Percentiles rank a stretch among this genome's conserved stretches.
Evolutionary conservation across 2,113 vertebrate genomes (phyloP).

Genomic region (Ascaphus truei): DNA sequence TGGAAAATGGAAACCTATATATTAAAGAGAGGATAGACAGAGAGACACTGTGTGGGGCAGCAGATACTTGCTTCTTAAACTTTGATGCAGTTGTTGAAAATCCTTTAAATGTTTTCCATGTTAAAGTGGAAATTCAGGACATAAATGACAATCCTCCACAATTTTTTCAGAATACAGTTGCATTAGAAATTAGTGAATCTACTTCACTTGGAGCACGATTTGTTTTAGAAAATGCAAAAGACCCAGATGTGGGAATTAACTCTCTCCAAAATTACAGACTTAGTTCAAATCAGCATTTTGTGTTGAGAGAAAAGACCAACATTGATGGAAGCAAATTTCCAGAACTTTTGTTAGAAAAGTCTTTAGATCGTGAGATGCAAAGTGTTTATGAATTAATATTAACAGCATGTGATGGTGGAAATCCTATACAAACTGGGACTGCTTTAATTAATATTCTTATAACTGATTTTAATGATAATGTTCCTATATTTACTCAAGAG

Average conservation of each 20-base stretch:
- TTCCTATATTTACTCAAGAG: slow-evolving; percentile 45
- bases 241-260: slow-evolving; percentile 60
- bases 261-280: slow-evolving; percentile 62
- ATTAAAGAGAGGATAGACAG: slow-evolving; percentile 47
- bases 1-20: slow-evolving; percentile 43
- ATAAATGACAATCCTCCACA: slow-evolving; percentile 65
- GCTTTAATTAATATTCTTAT: slow-evolving; percentile 56
- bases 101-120: slow-evolving; percentile 49
- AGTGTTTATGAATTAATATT: slow-evolving; percentile 50
- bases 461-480: slow-evolving; percentile 62
- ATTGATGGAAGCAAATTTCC: neutral
- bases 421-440: slow-evolving; percentile 54
- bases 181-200: slow-evolving; percentile 53
- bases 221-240: slow-evolving; percentile 49
- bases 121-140: slow-evolving; percentile 52
- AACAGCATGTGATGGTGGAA: slow-evolving; percentile 60
- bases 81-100: slow-evolving; percentile 50
- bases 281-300: slow-evolving; percentile 50
- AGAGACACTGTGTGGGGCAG: slow-evolving; percentile 44
- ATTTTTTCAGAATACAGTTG: slow-evolving; percentile 47
- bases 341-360: neutral
- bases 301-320: rapidly evolving
- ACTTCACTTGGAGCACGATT: slow-evolving; percentile 43
- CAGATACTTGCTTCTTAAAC: slow-evolving; percentile 39
- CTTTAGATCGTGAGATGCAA: slow-evolving; percentile 45